These are phyloP conservation scores for Corbicula japonica DNA, from an alignment of 2,888 invertebrate genomes.

Conservation along the genomic window DNA sequence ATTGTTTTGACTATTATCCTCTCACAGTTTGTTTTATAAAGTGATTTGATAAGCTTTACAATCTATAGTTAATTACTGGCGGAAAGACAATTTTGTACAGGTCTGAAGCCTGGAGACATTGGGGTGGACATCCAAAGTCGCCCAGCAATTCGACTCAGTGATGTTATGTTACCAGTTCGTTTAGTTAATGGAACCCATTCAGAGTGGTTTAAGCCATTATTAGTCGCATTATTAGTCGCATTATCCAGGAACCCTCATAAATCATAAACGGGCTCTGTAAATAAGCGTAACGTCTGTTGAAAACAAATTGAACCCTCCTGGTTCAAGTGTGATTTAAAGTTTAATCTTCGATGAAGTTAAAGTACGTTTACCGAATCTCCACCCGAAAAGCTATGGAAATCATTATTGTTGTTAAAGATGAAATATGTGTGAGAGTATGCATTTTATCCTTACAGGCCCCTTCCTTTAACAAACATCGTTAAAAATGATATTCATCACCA, in stretches of 20 bases:
- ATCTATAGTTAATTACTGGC: background rate
- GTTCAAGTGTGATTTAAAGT: no score
- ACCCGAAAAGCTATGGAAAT: background rate
- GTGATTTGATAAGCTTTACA: background rate
- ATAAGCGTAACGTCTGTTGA: no score
- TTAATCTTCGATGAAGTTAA: no score
- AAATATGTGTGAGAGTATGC: background rate
- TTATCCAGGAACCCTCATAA: no score
- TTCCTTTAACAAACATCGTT: background rate
- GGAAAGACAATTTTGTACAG: background rate
- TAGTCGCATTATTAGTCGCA: no score
- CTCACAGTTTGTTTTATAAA: background rate
- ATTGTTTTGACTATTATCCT: background rate
- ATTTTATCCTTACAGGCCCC: background rate
- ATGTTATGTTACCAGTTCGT: background rate
- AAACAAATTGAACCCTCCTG: no score
- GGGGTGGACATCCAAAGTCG: background rate
- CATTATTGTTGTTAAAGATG: background rate
- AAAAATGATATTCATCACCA: background rate
- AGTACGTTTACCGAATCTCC: background rate
- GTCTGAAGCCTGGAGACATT: background rate
- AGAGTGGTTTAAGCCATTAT: no score
- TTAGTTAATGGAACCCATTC: background rate
- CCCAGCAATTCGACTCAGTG: background rate
- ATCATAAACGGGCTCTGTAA: no score